Conservation (phyloP, 2,113 vertebrate genomes). For the Myotis lucifugus region DNA sequence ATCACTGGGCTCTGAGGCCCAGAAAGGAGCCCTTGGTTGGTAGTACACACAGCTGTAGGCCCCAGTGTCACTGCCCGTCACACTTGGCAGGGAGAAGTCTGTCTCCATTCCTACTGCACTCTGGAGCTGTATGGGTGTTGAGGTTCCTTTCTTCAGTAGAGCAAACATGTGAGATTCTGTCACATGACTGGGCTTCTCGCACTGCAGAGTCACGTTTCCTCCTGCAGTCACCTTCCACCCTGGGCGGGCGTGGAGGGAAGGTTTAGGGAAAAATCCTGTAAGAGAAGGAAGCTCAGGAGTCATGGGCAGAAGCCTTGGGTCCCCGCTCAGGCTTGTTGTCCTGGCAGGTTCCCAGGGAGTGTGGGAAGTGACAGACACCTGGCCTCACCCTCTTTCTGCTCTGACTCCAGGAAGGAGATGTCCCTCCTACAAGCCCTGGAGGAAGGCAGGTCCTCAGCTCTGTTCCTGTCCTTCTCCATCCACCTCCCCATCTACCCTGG, state of each 20-base stretch:
- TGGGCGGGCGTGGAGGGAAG: background rate
- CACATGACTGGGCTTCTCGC: rapidly evolving
- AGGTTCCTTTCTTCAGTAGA: background rate
- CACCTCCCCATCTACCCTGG: background rate
- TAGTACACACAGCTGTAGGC: conserved; percentile 24
- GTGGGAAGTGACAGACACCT: background rate
- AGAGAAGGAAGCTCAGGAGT: background rate
- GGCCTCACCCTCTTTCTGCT: background rate
- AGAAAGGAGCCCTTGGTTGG: background rate
- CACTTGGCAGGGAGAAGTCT: background rate
- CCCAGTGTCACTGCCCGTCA: background rate
- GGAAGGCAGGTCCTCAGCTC: background rate
- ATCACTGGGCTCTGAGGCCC: background rate
- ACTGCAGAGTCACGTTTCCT: background rate
- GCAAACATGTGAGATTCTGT: rapidly evolving
- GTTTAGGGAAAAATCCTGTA: background rate
- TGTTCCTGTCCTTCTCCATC: background rate
- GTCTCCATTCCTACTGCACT: rapidly evolving
- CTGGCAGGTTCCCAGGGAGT: background rate
- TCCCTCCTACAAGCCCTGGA: background rate
- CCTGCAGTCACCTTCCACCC: background rate
- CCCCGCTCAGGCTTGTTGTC: background rate
- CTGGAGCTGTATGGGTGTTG: rapidly evolving
- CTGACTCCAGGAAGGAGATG: background rate
- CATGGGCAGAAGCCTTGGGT: background rate